Evolutionary conservation across 2,113 vertebrate species (phyloP).

Genomic region (Clarias batrachus): DNA sequence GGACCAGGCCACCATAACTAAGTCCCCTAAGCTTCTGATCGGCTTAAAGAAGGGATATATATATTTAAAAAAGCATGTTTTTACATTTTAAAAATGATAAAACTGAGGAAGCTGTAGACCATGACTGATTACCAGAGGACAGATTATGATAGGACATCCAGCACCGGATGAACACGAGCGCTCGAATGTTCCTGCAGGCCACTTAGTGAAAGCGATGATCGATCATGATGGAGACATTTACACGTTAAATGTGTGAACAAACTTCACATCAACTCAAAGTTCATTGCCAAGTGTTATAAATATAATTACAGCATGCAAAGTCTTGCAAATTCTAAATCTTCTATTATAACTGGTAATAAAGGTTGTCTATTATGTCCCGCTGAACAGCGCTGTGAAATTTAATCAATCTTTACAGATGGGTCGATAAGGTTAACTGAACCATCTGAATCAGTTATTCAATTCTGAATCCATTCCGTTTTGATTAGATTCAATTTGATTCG

Average conservation of each 20-base stretch:
- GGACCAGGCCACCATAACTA: constrained; percentile 1
- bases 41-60: constrained; percentile 21
- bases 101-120: background rate
- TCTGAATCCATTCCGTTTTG: too few species aligned
- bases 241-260: background rate
- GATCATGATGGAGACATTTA: background rate
- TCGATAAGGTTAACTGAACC: too few species aligned
- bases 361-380: too few species aligned
- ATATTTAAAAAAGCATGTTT: background rate
- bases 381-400: too few species aligned
- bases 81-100: background rate
- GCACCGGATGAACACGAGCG: background rate
- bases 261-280: background rate
- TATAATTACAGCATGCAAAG: background rate
- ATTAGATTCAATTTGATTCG: too few species aligned
- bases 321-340: background rate
- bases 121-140: background rate
- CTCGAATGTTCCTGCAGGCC: background rate
- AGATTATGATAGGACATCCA: background rate
- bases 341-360: background rate
- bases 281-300: background rate
- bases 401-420: too few species aligned
- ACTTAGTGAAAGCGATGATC: background rate
- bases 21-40: constrained; percentile 36
- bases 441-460: too few species aligned